phyloP scores from a whole-genome alignment of 2,888 invertebrate species.

The Thereva unica region DNA sequence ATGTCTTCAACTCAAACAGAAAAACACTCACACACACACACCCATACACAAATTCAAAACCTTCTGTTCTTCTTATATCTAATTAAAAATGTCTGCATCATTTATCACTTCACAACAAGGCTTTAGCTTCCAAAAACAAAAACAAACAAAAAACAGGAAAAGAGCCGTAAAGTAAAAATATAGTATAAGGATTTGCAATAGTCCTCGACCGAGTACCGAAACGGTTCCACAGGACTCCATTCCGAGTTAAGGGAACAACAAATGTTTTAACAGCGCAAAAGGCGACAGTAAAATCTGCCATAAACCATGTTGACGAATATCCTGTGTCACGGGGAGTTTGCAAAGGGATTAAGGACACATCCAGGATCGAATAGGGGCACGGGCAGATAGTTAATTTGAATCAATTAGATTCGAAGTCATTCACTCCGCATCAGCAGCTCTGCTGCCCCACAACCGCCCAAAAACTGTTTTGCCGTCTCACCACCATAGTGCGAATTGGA shows the following conservation, averaged over 20 bases:
- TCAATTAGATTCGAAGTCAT: slow-evolving; percentile 27
- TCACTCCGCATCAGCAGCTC: background rate
- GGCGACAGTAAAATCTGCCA: slow-evolving; percentile 33
- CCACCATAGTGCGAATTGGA: slow-evolving; percentile 4
- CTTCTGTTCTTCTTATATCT: slow-evolving; percentile 13
- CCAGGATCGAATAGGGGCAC: background rate
- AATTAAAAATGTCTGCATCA: slow-evolving; percentile 30
- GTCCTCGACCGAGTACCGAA: background rate
- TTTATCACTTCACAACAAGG: slow-evolving; percentile 17
- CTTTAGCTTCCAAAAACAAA: slow-evolving; percentile 16
- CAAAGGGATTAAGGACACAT: slow-evolving; percentile 11
- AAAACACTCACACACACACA: too few relatives aligned
- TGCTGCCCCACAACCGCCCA: slow-evolving; percentile 1
- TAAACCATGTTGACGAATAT: slow-evolving; percentile 33
- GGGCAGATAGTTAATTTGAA: slow-evolving; percentile 32
- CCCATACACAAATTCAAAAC: too few relatives aligned
- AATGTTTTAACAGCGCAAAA: slow-evolving; percentile 31
- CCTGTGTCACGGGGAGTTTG: slow-evolving; percentile 19
- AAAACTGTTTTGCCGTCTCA: background rate
- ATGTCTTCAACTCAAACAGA: too few relatives aligned
- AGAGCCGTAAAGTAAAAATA: background rate
- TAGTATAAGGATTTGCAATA: slow-evolving; percentile 18
- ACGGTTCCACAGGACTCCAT: slow-evolving; percentile 20
- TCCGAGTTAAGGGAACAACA: slow-evolving; percentile 7
- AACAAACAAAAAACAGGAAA: background rate